phyloP scores from a whole-genome alignment of 2,888 invertebrate species.

The Mechanitis messenoides region DNA sequence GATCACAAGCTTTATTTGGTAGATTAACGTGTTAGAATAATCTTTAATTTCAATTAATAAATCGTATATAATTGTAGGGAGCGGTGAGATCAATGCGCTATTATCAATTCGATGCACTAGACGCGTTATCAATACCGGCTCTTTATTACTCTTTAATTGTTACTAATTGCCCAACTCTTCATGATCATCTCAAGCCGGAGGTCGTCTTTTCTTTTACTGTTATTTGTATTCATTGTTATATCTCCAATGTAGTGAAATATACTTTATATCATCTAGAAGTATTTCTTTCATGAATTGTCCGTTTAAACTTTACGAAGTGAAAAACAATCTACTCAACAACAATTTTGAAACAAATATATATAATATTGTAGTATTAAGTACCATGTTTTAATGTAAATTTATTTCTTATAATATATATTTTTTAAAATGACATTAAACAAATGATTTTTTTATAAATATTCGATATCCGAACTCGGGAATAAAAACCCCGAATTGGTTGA shows the following conservation, averaged over 20 bases:
- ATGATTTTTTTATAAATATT: too few relatives aligned
- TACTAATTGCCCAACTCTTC: slow-evolving; percentile 54
- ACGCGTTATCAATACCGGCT: slow-evolving; percentile 40
- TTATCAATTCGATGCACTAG: slow-evolving; percentile 66
- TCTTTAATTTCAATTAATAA: background rate
- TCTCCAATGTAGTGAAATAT: background rate
- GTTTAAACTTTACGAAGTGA: too few relatives aligned
- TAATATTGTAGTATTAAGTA: too few relatives aligned
- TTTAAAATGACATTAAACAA: too few relatives aligned
- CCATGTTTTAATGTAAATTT: too few relatives aligned
- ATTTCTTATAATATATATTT: too few relatives aligned
- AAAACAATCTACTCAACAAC: too few relatives aligned
- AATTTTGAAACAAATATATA: too few relatives aligned
- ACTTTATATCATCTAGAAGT: background rate
- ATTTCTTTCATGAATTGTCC: too few relatives aligned
- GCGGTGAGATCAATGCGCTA: slow-evolving; percentile 55
- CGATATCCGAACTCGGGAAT: too few relatives aligned
- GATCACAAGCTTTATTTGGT: background rate
- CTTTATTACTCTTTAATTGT: slow-evolving; percentile 60
- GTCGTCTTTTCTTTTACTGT: background rate
- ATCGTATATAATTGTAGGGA: slow-evolving; percentile 1
- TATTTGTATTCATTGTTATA: background rate
- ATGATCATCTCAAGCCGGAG: slow-evolving; percentile 10
- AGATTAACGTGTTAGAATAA: background rate
- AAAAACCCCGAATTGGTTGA: too few relatives aligned